Evolutionary conservation across 53 echinoderm and acorn worm genomes (phyloP), one percentile per base, ranked within the genome.

Genomic region (Glandiceps talaboti): DNA sequence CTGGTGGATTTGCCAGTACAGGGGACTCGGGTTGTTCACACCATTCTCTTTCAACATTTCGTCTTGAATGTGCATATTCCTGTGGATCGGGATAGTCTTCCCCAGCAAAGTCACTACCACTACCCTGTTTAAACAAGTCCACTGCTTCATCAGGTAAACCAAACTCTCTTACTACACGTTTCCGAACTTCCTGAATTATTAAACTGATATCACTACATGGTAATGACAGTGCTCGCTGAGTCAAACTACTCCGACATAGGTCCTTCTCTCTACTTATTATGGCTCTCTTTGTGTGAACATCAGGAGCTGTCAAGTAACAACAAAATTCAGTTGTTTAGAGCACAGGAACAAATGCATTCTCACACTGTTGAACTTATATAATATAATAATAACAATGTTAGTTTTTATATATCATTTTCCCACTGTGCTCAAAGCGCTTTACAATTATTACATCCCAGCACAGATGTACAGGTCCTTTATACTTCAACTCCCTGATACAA

Each of bases 61-160:
- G 64, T 45, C 64, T 6, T 6, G 64, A 45, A 20, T 45, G 64
- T 6, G 20, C 6, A 45, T 45, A 45, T 20, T 45, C 64, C 20
- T 45, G 64, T 6, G 64, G 64, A 6, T 45, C 64, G 6, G 64
- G 6, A 45, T 45, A 45, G 20, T 45, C 64, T 45, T 45, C 64
- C 6, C 64, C 6, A 20, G 64, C 64, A 45, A 12, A 45, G 64
- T 45, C 64, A 20, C 64, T 20, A 12, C 64, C 64, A 6, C 64
- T 20, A 45, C 64, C 20, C 64, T 45, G 64, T 45, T 93, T 89
- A 85, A 97, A 97, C 27, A 97, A 85, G 74, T 93, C 97, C 29
- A 91, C 85, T 10, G 97, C 91, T 74, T 97, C 97, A 73, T 97
- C 97, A 1, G 97, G 97, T 31, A 97, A 88, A 26, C 97, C 97